Evolutionary conservation across 1,140 invertebrate species (phyloP).

Genomic region (Saxidomus purpurata): DNA sequence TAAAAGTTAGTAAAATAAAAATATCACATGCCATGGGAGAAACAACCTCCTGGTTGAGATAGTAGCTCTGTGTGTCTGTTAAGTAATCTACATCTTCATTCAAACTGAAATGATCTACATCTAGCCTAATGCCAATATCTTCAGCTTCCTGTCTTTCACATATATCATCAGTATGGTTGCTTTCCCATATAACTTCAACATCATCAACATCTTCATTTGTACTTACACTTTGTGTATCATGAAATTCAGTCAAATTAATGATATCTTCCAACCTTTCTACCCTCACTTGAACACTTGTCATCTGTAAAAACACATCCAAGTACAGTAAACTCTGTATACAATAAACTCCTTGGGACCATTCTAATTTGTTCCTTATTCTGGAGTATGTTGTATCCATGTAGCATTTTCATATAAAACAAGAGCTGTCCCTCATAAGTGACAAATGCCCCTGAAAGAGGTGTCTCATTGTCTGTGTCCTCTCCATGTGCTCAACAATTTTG

Average conservation of each 20-base stretch:
- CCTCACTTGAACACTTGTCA: neutral
- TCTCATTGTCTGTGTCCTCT: too few species aligned
- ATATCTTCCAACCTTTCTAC: neutral
- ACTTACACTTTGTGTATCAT: neutral
- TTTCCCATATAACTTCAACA: neutral
- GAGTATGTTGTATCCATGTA: too few species aligned
- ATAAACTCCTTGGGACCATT: too few species aligned
- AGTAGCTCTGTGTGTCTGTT: constrained; percentile 4
- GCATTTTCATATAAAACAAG: too few species aligned
- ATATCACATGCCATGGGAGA: constrained; percentile 4
- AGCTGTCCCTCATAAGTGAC: too few species aligned
- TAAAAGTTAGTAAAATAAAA: neutral
- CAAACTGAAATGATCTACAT: neutral
- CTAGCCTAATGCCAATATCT: neutral
- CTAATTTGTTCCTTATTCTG: too few species aligned
- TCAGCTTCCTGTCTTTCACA: neutral
- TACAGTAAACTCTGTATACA: too few species aligned
- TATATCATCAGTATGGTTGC: neutral
- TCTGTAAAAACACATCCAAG: neutral
- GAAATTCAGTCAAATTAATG: neutral
- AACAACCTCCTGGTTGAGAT: constrained; percentile 17
- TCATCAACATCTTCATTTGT: neutral
- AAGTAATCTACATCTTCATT: neutral
- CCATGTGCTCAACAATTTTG: too few species aligned
- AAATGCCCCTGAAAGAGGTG: too few species aligned